phyloP scores from a whole-genome alignment of 2,797 vertebrate genomes.

The Cichlasoma orientale region DNA sequence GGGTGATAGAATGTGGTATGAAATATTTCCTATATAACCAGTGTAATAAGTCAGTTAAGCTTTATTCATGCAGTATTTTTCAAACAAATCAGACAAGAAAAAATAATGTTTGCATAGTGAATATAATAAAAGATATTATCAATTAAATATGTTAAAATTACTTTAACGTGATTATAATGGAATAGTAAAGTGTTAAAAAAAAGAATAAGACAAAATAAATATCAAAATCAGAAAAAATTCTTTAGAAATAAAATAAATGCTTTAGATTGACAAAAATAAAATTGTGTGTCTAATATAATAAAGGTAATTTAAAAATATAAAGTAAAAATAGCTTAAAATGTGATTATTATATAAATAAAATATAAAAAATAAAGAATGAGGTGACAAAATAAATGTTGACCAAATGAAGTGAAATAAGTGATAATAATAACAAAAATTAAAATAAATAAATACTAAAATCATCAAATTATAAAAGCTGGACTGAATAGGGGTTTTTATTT shows the following conservation, averaged over 20 bases:
- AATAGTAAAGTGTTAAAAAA: not conserved
- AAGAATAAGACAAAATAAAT: not conserved
- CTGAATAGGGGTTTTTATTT: not conserved
- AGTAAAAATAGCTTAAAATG: not conserved
- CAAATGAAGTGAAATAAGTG: not conserved
- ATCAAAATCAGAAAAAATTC: not conserved
- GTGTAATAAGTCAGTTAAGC: not conserved
- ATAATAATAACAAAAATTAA: not conserved
- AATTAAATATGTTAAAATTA: not conserved
- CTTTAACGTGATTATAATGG: not conserved
- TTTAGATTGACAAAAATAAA: not conserved
- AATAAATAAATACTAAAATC: not conserved
- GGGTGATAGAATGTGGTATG: not conserved
- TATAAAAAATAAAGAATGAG: not conserved
- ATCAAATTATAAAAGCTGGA: not conserved
- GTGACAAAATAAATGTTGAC: not conserved
- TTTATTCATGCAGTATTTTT: not conserved
- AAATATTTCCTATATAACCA: not conserved
- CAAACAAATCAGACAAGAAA: too few species aligned
- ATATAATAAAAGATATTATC: not conserved
- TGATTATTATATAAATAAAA: not conserved
- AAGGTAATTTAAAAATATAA: not conserved
- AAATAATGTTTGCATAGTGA: not conserved
- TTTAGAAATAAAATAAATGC: too few species aligned
- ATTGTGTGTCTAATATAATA: not conserved